These are phyloP conservation scores for Stenichneumon culpator DNA, from an alignment of 2,888 invertebrate species.

Conservation along the genomic window DNA sequence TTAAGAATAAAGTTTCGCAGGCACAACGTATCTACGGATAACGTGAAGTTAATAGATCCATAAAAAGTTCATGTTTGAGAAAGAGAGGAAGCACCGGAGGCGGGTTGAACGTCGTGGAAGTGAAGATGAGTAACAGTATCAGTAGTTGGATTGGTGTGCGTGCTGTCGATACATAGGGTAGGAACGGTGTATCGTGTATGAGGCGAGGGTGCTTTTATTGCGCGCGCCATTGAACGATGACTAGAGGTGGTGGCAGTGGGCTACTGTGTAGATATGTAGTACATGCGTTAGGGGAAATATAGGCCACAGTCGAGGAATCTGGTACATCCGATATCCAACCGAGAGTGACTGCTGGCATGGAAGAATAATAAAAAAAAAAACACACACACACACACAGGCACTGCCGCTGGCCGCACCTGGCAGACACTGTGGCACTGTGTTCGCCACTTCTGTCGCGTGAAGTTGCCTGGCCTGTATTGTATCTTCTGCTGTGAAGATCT, in stretches of 20 bases:
- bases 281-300: constrained; percentile 24
- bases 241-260: constrained; percentile 3
- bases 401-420: constrained; percentile 3
- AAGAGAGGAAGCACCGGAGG: not conserved
- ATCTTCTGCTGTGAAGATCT: not conserved
- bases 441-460: not conserved
- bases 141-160: not conserved
- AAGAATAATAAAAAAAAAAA: constrained; percentile 22
- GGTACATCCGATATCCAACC: constrained; percentile 37
- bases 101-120: constrained; percentile 9
- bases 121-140: constrained; percentile 6
- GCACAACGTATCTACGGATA: not conserved
- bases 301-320: constrained; percentile 51
- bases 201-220: constrained; percentile 13
- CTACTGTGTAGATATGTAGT: not conserved
- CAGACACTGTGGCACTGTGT: constrained; percentile 7
- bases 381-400: not conserved
- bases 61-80: not conserved
- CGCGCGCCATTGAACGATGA: constrained; percentile 38
- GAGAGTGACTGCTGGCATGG: constrained; percentile 18
- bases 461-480: not conserved
- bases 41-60: not conserved
- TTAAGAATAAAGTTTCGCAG: not conserved
- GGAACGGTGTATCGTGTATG: not conserved
- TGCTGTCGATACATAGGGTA: constrained; percentile 4